These are phyloP conservation scores for Conus betulinus DNA, from an alignment of 1,140 invertebrate species.

Conservation along the genomic window DNA sequence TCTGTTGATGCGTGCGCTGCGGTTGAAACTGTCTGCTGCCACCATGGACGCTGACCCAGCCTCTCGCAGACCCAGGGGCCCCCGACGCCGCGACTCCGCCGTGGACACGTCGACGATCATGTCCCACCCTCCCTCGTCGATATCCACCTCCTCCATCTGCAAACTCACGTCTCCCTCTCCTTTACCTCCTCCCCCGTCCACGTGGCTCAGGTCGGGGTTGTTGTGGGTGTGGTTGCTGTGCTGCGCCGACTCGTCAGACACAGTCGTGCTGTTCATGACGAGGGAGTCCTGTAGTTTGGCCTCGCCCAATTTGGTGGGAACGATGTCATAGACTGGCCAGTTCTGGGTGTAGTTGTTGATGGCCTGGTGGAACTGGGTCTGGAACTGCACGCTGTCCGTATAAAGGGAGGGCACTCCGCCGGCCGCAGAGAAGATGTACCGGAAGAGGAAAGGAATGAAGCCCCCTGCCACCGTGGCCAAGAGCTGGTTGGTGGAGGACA, in stretches of 20 bases:
- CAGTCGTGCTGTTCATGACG: not conserved
- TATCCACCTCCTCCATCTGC: not conserved
- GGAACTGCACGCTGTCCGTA: conserved; percentile 58
- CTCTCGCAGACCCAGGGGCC: not conserved
- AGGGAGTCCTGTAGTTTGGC: not conserved
- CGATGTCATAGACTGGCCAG: conserved; percentile 60
- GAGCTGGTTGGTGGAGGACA: conserved; percentile 64
- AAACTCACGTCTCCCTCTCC: not conserved
- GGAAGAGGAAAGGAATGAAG: conserved; percentile 62
- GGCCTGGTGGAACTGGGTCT: conserved; percentile 49
- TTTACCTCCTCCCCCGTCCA: no score
- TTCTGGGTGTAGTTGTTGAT: conserved; percentile 55
- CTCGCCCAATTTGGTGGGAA: conserved; percentile 33
- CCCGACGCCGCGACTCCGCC: not conserved
- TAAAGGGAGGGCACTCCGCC: conserved; percentile 42
- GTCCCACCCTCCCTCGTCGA: conserved; percentile 24
- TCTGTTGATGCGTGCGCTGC: not conserved
- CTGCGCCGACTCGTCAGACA: no score
- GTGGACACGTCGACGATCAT: conserved; percentile 44
- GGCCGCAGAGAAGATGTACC: conserved; percentile 51
- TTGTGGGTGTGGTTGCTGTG: not conserved
- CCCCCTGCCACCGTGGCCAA: conserved; percentile 62
- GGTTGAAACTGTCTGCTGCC: conserved; percentile 6
- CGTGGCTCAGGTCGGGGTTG: not conserved
- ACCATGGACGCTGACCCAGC: conserved; percentile 3